Conservation (phyloP, 2,113 vertebrate genomes). For the Orcinus orca region DNA sequence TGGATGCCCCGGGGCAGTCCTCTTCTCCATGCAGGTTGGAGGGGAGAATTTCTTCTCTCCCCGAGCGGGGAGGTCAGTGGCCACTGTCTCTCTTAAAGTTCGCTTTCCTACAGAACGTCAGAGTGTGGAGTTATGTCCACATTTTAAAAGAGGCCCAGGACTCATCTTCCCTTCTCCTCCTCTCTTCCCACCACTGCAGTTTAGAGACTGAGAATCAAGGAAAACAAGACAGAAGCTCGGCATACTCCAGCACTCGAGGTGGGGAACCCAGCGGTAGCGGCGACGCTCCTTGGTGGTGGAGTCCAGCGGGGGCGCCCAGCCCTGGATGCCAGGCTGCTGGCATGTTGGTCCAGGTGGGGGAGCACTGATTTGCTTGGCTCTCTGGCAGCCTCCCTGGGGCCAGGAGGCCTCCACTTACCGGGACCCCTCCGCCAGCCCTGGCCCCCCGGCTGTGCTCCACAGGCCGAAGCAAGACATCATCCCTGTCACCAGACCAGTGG, state of each 20-base stretch:
- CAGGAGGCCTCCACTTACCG: neutral
- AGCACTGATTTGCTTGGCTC: neutral
- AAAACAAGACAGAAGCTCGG: neutral
- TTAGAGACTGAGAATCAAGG: neutral
- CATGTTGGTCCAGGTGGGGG: neutral
- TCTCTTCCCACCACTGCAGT: neutral
- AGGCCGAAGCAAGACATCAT: neutral
- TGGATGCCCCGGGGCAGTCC: neutral
- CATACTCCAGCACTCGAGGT: neutral
- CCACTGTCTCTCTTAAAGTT: neutral
- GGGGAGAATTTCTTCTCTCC: neutral
- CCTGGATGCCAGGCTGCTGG: too few relatives aligned
- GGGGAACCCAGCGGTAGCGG: neutral
- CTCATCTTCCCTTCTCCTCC: neutral
- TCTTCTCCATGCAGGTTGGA: accelerated
- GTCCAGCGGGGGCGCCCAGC: neutral
- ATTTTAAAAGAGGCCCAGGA: neutral
- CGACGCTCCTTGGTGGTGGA: neutral
- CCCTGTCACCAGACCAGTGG: neutral
- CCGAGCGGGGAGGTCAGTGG: too few relatives aligned
- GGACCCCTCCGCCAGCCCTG: accelerated
- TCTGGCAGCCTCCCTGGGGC: neutral
- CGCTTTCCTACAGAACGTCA: neutral
- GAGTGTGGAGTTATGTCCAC: neutral
- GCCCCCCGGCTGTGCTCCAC: accelerated